Evolutionary conservation across 2,113 vertebrate species (phyloP).

Genomic region (Thamnophis sirtalis): DNA sequence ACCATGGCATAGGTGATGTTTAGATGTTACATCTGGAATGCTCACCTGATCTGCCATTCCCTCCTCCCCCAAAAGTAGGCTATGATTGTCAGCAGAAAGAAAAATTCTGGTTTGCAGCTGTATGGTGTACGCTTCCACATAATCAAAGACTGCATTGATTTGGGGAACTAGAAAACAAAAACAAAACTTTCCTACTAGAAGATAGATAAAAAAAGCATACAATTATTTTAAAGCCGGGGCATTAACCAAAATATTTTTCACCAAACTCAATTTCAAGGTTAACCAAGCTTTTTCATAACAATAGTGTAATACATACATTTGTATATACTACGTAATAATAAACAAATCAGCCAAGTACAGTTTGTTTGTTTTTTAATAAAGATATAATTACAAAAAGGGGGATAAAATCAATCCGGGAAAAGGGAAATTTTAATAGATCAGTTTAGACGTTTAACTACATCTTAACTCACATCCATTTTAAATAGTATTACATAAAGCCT

Average conservation of each 20-base stretch:
- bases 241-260: background rate
- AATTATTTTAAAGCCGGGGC: background rate
- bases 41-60: background rate
- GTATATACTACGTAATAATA: slow-evolving; percentile 42
- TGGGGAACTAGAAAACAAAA: background rate
- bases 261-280: background rate
- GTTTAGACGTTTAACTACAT: slow-evolving; percentile 73
- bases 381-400: slow-evolving; percentile 80
- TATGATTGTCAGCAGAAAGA: background rate
- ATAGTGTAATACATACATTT: background rate
- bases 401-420: slow-evolving; percentile 77
- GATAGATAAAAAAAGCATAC: background rate
- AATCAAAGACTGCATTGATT: background rate
- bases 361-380: slow-evolving; percentile 76
- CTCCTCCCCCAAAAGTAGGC: background rate
- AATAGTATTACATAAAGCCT: slow-evolving; percentile 83
- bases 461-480: slow-evolving; percentile 81
- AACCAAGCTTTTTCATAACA: background rate
- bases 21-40: background rate
- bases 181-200: background rate
- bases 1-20: background rate
- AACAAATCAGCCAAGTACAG: slow-evolving; percentile 62
- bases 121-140: background rate
- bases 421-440: slow-evolving; percentile 81
- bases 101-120: background rate